These are phyloP conservation scores for Threskiornis aethiopicus DNA, from an alignment of 2,797 vertebrate species.

Conservation along the genomic window DNA sequence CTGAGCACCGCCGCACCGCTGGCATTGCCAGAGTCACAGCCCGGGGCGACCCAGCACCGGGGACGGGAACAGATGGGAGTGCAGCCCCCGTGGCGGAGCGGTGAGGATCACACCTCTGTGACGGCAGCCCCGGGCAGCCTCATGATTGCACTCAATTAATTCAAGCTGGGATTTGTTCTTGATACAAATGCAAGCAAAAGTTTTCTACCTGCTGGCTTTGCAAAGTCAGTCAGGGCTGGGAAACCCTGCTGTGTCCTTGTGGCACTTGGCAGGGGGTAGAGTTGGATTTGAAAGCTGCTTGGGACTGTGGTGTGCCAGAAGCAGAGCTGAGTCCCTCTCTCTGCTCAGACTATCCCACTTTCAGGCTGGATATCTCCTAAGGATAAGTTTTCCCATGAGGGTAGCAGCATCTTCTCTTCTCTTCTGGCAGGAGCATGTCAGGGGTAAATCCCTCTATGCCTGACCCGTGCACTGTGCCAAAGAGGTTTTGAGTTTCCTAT, in stretches of 20 bases:
- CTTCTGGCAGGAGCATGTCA: background rate
- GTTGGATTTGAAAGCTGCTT: background rate
- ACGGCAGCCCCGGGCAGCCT: background rate
- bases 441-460: background rate
- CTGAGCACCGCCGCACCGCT: fast-evolving
- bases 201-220: background rate
- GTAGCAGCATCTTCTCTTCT: background rate
- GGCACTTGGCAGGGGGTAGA: fast-evolving
- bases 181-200: background rate
- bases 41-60: fast-evolving
- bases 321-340: background rate
- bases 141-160: background rate
- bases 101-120: background rate
- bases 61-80: background rate
- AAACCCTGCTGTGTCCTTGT: background rate
- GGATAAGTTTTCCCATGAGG: background rate
- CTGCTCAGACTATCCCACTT: background rate
- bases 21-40: background rate
- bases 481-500: background rate
- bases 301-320: background rate
- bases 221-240: background rate
- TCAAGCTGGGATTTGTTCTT: background rate
- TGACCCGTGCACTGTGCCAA: background rate
- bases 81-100: fast-evolving
- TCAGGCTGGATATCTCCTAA: background rate